Percentiles rank a stretch among this genome's conserved stretches.
Evolutionary conservation across 2,113 vertebrate species (phyloP).

Genomic region (Bubo bubo): DNA sequence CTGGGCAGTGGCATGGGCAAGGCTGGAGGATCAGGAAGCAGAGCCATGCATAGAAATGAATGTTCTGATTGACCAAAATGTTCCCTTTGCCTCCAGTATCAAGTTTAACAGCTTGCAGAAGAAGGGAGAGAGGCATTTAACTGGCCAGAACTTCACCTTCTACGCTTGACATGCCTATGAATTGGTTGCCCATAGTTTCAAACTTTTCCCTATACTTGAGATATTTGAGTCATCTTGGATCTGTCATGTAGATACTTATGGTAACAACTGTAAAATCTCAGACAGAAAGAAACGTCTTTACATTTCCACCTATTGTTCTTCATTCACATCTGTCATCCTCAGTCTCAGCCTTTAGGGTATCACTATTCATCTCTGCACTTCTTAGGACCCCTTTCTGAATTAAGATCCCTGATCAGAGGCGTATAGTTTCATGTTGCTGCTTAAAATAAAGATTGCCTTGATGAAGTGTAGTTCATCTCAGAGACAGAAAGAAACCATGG

Average conservation of each 20-base stretch:
- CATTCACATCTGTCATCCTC: neutral
- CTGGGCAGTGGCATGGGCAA: rapidly evolving
- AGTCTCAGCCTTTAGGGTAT: neutral
- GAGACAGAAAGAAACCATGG: neutral
- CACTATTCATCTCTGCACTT: neutral
- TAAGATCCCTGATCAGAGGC: neutral
- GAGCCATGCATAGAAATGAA: neutral
- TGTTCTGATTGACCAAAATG: neutral
- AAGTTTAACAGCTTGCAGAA: neutral
- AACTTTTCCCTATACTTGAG: neutral
- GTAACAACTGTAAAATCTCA: neutral
- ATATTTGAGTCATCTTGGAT: neutral
- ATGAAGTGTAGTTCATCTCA: neutral
- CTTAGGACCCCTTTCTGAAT: neutral
- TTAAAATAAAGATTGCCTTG: constrained; percentile 13
- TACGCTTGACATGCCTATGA: neutral
- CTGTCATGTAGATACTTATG: neutral
- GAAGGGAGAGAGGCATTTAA: neutral
- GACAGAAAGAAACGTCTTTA: neutral
- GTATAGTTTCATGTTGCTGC: neutral
- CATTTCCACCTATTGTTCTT: neutral
- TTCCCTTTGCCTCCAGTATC: neutral
- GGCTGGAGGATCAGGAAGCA: neutral
- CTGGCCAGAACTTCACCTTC: neutral
- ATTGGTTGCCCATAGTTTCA: neutral